Evolutionary conservation across 2,888 invertebrate species (phyloP), one percentile per base, ranked within the genome.

Genomic region (Gymnoscelis rufifasciata): DNA sequence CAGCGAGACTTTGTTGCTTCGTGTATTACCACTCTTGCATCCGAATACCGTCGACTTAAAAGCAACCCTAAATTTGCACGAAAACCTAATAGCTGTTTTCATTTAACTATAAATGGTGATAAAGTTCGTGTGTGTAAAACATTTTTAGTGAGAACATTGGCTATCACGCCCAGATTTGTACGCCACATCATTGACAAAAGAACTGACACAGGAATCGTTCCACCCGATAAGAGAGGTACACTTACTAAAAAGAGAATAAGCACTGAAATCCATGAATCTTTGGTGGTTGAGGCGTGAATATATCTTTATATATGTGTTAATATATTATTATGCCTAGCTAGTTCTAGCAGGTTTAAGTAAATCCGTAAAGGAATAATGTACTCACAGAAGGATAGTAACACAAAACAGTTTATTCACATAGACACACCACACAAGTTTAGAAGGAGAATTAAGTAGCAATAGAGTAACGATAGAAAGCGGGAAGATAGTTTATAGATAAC

Each of bases 1-100:
- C 48, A 43, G 27, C 48, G 48, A 38, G 48, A 48, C 36, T 48
- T 43, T 40, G 43, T 48, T 14, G 43, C 43, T 35, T 43, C 45
- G 5, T 24, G 39, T 35, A 29, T 45, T 29, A 40, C 45, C 28
- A 39, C 39, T 7, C 45, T 45, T 27, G 33, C 31, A 38, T 44
- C 38, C 12, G 42, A 42, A 42, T 33, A 43, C 38, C 28, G 47
- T n/a, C 47, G 47, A 28, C 26, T 43, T 11, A 43, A 47, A 47
- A 39, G 38, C 38, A 19, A 19, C 40, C 33, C 43, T 23, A 38
- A 43, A 38, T 43, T 38, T 15, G 43, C 42, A 38, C 38, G 30
- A 45, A 33, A 30, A 39, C 45, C 45, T 29, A 45, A 45, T 45
- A 45, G 33, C 33, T 45, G 28, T 31, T 46, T 28, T 46, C 40